Conservation (phyloP, 2,888 invertebrate genomes). For the Morinoia aosen region DNA sequence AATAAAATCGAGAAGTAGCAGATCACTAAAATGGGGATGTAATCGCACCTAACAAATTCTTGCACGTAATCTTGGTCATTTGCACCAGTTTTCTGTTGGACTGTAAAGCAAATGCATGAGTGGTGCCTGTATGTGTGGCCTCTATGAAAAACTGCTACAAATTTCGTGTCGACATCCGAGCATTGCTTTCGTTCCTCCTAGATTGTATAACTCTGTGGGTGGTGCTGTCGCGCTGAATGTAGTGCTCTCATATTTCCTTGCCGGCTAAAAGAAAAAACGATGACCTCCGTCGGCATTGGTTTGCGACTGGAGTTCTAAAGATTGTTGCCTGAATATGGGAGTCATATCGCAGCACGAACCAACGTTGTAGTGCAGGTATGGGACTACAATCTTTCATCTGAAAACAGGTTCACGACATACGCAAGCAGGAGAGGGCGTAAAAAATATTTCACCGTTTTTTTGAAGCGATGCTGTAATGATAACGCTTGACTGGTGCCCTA, state of each 20-base stretch:
- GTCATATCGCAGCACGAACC: not conserved
- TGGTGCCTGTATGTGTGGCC: not conserved
- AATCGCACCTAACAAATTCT: not conserved
- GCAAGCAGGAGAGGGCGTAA: not conserved
- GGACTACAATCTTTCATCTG: not conserved
- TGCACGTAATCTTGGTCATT: not conserved
- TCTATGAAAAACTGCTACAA: not conserved
- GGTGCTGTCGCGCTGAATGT: not conserved
- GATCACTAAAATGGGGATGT: not conserved
- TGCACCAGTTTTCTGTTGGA: not conserved
- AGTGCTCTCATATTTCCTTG: not conserved
- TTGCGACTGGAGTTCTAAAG: not conserved
- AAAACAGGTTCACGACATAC: not conserved
- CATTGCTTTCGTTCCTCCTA: not conserved
- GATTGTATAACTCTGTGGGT: not conserved
- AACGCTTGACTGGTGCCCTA: not conserved
- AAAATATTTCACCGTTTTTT: not conserved
- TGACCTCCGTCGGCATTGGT: not conserved
- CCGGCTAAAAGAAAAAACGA: not conserved
- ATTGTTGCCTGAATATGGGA: not conserved
- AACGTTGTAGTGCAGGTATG: not conserved
- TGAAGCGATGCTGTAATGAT: not conserved
- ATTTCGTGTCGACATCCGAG: not conserved
- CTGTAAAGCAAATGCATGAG: not conserved
- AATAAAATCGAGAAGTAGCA: not conserved